Base-by-base conservation (phyloP, 1,140 invertebrate genomes). In the Calliphora vicina region DNA sequence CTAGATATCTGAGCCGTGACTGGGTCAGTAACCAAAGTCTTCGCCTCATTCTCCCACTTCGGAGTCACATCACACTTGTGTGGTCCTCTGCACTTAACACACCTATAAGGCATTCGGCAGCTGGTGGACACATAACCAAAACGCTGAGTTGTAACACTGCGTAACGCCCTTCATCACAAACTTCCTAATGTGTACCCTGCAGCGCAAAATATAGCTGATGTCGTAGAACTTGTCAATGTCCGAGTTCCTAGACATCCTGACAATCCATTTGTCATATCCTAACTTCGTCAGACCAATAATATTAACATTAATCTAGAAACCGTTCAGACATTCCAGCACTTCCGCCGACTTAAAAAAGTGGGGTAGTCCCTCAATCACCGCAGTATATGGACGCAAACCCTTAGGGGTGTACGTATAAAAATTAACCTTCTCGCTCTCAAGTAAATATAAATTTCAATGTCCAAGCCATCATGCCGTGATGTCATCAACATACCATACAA, bases 91-190 rank as follows among this genome's bases (percentile, higher is more conserved):
- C 80, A 81, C 57, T 81, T 81, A 10, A 57, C 25, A 27, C 80
- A 81, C n/a, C 80, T 61, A 23, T 57, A 57, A 15, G 80, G 3
- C 80, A 81, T 81, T 20, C 26, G 57, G n/a, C 45, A 81, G 17
- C 57, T 81, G 1, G 4, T 27, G 3, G 45, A 15, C 8, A 57
- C 42, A 50, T 45, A 23, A 2, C 50, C 42, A 12, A 12, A 12
- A 12, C 71, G 1, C 23, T 72, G 71, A 72, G 12, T 72, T 72
- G 1, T 5, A 9, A 26, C 67, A 72, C 15, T 26, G 20, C 3
- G 29, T 42, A 0, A 78, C 10, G 10, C 35, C 35, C 13, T 6
- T 15, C 76, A 13, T 80, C 4, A 6, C 35, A 50, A 26, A 45
- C 12, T 57, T 80, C 17, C 35, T n/a, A 26, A 80, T 50, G 17